Percentiles rank a stretch among this genome's conserved stretches.
These are phyloP conservation scores for Stenurella melanura DNA, from an alignment of 2,888 invertebrate genomes.

Conservation along the genomic window DNA sequence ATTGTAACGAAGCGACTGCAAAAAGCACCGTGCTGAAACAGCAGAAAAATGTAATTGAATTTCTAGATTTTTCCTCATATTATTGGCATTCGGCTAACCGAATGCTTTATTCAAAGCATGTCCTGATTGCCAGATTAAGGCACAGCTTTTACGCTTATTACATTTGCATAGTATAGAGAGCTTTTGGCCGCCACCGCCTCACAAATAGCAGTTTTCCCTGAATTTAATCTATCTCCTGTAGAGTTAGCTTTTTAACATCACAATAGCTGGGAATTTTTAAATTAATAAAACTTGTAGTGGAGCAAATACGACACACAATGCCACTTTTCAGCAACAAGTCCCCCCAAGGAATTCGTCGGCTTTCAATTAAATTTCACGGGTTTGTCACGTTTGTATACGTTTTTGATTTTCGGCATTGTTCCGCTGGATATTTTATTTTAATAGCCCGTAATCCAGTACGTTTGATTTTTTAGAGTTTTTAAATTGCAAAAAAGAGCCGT, in stretches of 20 bases:
- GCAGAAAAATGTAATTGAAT: conserved; percentile 44
- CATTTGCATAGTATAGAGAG: conserved; percentile 68
- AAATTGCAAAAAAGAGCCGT: too few relatives aligned
- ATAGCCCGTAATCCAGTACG: background rate
- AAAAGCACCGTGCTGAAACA: conserved; percentile 23
- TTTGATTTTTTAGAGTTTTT: too few relatives aligned
- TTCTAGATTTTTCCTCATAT: conserved; percentile 50
- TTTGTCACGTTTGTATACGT: conserved; percentile 2
- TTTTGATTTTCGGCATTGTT: conserved; percentile 9
- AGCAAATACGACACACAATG: conserved; percentile 23
- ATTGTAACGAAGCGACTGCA: conserved; percentile 7
- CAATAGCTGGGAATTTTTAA: conserved; percentile 40
- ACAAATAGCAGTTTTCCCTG: conserved; percentile 40
- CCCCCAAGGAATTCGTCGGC: background rate
- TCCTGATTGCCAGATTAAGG: conserved; percentile 68
- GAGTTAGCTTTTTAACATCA: conserved; percentile 40
- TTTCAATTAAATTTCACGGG: conserved; percentile 16
- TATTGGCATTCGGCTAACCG: conserved; percentile 55
- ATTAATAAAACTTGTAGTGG: conserved; percentile 33
- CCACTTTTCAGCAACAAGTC: conserved; percentile 37
- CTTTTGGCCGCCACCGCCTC: conserved; percentile 25
- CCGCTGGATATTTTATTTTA: background rate
- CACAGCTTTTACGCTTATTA: conserved; percentile 70
- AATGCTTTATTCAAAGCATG: conserved; percentile 66
- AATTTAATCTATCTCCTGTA: conserved; percentile 38